phyloP scores from a whole-genome alignment of 2,113 vertebrate genomes.

The Menura novaehollandiae region DNA sequence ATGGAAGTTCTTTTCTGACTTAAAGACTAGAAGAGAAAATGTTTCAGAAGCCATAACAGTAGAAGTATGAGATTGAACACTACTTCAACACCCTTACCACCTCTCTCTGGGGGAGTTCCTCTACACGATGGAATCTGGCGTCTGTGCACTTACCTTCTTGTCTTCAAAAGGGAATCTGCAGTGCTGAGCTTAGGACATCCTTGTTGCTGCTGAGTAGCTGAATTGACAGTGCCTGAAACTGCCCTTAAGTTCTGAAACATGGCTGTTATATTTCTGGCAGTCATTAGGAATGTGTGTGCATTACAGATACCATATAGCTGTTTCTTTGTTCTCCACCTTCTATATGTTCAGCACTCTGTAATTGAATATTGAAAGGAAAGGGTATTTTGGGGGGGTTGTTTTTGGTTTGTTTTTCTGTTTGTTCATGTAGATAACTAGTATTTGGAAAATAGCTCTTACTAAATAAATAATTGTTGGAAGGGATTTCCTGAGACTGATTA shows the following conservation, averaged over 20 bases:
- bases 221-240: neutral
- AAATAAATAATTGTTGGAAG: neutral
- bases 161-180: neutral
- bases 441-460: neutral
- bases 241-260: neutral
- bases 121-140: accelerated
- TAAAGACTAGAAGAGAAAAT: neutral
- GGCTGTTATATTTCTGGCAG: neutral
- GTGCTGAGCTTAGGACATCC: neutral
- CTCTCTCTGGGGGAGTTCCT: neutral
- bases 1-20: neutral
- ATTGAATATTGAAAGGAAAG: neutral
- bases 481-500: neutral
- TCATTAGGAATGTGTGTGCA: neutral
- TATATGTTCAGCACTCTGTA: neutral
- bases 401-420: neutral
- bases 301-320: neutral
- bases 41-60: neutral
- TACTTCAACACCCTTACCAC: neutral
- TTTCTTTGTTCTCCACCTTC: neutral
- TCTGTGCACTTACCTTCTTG: neutral
- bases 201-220: neutral
- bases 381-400: accelerated
- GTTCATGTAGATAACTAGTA: neutral
- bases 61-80: neutral